Conservation (phyloP, 1,140 invertebrate genomes). For the Odontomachus brunneus region DNA sequence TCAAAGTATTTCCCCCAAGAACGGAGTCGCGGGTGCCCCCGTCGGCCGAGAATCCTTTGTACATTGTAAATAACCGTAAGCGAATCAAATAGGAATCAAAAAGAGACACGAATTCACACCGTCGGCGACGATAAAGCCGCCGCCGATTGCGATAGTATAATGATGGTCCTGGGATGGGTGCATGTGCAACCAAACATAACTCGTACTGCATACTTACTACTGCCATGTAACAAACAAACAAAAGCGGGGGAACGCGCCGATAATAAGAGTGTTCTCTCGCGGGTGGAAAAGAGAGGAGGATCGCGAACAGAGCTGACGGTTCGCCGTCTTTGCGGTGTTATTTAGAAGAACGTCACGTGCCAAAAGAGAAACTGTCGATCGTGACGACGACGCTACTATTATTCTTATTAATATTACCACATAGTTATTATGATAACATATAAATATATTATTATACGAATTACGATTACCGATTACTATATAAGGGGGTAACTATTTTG, state of each 20-base stretch:
- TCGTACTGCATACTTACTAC: slow-evolving; percentile 68
- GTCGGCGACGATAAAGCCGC: slow-evolving; percentile 41
- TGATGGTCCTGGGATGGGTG: slow-evolving; percentile 82
- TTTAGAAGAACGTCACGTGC: slow-evolving; percentile 37
- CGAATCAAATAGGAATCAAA: slow-evolving; percentile 68
- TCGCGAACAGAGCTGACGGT: not conserved
- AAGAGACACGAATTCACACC: slow-evolving; percentile 41
- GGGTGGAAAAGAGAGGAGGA: not conserved
- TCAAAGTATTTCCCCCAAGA: slow-evolving; percentile 8
- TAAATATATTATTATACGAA: slow-evolving; percentile 62
- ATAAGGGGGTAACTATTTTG: slow-evolving; percentile 70
- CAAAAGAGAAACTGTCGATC: slow-evolving; percentile 49
- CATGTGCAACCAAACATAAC: slow-evolving; percentile 77
- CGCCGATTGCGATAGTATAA: slow-evolving; percentile 66
- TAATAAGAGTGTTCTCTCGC: slow-evolving; percentile 6
- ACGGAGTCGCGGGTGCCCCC: slow-evolving; percentile 7
- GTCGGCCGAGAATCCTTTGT: slow-evolving; percentile 73
- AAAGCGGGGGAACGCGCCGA: slow-evolving; percentile 19
- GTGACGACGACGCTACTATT: slow-evolving; percentile 67
- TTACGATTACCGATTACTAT: slow-evolving; percentile 57
- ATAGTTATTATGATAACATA: slow-evolving; percentile 63
- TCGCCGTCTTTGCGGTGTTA: not conserved
- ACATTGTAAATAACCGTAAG: slow-evolving; percentile 82
- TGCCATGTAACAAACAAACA: slow-evolving; percentile 59
- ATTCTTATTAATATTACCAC: slow-evolving; percentile 59